Conservation (phyloP, 2,113 vertebrate species). For the Actenoides lindsayi region DNA sequence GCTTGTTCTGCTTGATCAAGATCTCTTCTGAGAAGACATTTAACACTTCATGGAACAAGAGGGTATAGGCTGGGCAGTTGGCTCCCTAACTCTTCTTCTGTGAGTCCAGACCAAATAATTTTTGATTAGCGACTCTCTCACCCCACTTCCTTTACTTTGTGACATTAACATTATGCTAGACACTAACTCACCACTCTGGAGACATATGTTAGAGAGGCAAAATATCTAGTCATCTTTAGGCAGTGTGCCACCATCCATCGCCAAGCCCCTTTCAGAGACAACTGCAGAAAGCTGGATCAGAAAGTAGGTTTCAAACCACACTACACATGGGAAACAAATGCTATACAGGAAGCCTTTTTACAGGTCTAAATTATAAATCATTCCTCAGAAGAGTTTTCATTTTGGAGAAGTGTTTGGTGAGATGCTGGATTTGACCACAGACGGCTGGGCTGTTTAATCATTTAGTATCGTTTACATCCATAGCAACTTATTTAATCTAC, state of each 20-base stretch:
- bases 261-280: constrained; percentile 6
- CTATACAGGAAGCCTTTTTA: constrained; percentile 34
- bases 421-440: constrained; percentile 7
- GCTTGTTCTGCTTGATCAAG: background rate
- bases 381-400: constrained; percentile 10
- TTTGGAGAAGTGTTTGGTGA: constrained; percentile 11
- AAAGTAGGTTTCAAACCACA: constrained; percentile 28
- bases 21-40: background rate
- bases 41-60: background rate
- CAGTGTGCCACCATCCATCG: background rate
- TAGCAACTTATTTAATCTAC: background rate
- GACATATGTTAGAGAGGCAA: background rate
- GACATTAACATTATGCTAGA: background rate
- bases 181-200: constrained; percentile 1
- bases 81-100: background rate
- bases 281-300: constrained; percentile 21
- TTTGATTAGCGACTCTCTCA: background rate
- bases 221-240: constrained; percentile 24
- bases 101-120: background rate
- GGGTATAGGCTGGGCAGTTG: background rate
- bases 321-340: constrained; percentile 26
- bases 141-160: background rate
- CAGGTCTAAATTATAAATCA: constrained; percentile 33
- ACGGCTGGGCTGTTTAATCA: constrained; percentile 5
- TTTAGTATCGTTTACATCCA: background rate